Conservation (phyloP, 2,113 vertebrate genomes). For the Onychostoma macrolepis region DNA sequence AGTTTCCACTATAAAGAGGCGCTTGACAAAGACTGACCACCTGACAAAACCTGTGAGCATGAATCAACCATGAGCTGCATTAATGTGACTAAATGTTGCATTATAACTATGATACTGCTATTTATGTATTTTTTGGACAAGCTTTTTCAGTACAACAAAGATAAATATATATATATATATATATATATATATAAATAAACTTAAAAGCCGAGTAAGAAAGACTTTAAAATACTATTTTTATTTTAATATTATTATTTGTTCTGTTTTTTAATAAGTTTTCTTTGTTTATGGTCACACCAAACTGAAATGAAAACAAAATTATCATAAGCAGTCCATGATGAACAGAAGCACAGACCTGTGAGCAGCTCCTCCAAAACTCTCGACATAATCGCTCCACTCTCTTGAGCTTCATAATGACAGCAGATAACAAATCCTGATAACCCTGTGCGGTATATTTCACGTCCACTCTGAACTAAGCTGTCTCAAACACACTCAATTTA, state of each 20-base stretch:
- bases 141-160: neutral
- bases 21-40: neutral
- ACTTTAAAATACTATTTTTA: too few species aligned
- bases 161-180: neutral
- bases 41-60: constrained; percentile 25
- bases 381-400: constrained; percentile 72
- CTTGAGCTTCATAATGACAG: constrained; percentile 74
- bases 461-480: neutral
- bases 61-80: constrained; percentile 5
- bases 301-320: neutral
- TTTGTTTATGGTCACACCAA: neutral
- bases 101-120: neutral
- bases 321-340: neutral
- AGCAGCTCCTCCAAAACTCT: constrained; percentile 76
- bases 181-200: too few species aligned
- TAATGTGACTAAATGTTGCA: neutral
- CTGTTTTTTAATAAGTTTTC: neutral
- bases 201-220: neutral
- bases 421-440: constrained; percentile 48
- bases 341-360: constrained; percentile 68
- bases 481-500: constrained; percentile 39
- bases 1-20: neutral
- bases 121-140: neutral
- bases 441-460: neutral
- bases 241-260: neutral